These are phyloP conservation scores for Drosophila infuscata DNA, from an alignment of 2,888 invertebrate species.

Conservation along the genomic window DNA sequence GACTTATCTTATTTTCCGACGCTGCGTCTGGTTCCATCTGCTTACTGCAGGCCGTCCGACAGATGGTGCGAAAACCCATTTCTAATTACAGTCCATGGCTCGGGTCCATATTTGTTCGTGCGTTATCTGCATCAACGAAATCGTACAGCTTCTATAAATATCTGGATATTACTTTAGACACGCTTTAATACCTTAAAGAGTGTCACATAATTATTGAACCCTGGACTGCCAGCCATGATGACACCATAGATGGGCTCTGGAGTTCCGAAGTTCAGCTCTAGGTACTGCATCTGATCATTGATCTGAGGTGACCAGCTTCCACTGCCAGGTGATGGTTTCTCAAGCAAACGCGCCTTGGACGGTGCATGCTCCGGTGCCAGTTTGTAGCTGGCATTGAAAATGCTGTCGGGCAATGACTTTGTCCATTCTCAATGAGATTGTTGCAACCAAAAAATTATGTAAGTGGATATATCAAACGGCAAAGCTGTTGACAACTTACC, in stretches of 20 bases:
- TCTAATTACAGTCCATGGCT: too few relatives aligned
- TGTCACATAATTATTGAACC: constrained; percentile 90
- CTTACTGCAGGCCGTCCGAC: too few relatives aligned
- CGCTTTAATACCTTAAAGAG: constrained; percentile 87
- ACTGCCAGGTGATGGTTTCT: constrained; percentile 69
- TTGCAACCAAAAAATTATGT: too few relatives aligned
- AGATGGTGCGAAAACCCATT: too few relatives aligned
- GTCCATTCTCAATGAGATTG: constrained; percentile 85
- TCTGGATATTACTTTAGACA: not conserved
- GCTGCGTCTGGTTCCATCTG: too few relatives aligned
- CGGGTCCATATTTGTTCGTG: too few relatives aligned
- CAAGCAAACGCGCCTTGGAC: constrained; percentile 86
- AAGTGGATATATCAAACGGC: not conserved
- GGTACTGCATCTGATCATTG: constrained; percentile 88
- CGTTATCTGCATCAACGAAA: constrained; percentile 85
- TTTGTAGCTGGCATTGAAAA: constrained; percentile 87
- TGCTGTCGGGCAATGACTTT: constrained; percentile 86
- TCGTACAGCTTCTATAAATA: constrained; percentile 78
- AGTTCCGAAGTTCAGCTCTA: constrained; percentile 89
- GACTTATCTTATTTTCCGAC: too few relatives aligned
- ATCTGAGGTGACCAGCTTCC: constrained; percentile 90
- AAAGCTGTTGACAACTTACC: constrained; percentile 67
- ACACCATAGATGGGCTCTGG: constrained; percentile 91
- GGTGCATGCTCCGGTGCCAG: constrained; percentile 86
- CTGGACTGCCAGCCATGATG: constrained; percentile 89